A percentile compares a stretch with the other conserved stretches of the same genome.
These are phyloP conservation scores for Rhogogaster chlorosoma DNA, from an alignment of 2,888 invertebrate species.

Conservation along the genomic window DNA sequence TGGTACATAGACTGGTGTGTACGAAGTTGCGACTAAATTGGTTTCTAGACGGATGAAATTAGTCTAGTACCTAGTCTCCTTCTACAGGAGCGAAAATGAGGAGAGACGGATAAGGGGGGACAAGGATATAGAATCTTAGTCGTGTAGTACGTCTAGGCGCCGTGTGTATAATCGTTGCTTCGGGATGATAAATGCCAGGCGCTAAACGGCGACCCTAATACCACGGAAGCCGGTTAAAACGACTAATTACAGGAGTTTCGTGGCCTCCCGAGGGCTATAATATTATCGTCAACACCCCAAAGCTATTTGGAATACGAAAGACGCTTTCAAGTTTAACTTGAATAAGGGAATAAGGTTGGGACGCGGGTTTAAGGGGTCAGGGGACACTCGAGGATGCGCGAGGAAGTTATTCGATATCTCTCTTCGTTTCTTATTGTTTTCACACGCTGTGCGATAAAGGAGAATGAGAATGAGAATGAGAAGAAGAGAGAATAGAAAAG, in stretches of 20 bases:
- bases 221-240: slow-evolving; percentile 39
- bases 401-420: slow-evolving; percentile 4
- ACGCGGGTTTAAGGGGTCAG: not conserved
- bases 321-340: not conserved
- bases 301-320: slow-evolving; percentile 5
- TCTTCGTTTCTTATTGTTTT: not conserved
- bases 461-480: not conserved
- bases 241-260: slow-evolving; percentile 44
- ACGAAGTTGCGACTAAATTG: slow-evolving; percentile 16
- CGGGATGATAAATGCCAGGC: slow-evolving; percentile 36
- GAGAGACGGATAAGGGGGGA: not conserved
- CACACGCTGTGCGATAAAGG: not conserved
- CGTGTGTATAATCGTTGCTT: not conserved
- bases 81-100: not conserved
- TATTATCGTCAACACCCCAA: slow-evolving; percentile 34
- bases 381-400: not conserved
- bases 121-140: not conserved
- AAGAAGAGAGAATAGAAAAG: not conserved
- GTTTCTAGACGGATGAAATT: not conserved
- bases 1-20: not conserved
- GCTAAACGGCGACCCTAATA: slow-evolving; percentile 34
- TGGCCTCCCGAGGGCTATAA: slow-evolving; percentile 3
- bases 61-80: slow-evolving; percentile 22
- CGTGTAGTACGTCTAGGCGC: not conserved
- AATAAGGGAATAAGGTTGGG: not conserved